Conservation (phyloP, 2,888 invertebrate genomes). For the Leucozona laternaria region DNA sequence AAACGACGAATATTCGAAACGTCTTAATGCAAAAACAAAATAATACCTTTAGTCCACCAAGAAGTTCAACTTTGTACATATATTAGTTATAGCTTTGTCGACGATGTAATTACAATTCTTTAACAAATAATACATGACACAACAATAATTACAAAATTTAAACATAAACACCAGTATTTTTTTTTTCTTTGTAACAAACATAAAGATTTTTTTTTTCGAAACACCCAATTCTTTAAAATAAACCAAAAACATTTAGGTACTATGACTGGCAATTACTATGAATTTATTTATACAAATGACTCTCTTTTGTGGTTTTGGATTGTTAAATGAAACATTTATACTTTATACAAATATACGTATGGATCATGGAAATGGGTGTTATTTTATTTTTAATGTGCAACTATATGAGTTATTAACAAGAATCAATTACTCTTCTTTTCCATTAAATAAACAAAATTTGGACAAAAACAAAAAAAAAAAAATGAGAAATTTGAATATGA, state of each 20-base stretch:
- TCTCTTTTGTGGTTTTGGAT: neutral
- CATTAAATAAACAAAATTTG: conserved; percentile 30
- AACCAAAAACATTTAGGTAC: neutral
- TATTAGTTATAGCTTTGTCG: neutral
- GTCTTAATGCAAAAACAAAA: no score
- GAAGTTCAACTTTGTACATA: neutral
- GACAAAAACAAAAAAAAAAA: conserved; percentile 27
- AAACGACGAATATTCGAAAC: no score
- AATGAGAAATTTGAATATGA: neutral
- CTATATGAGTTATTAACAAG: conserved; percentile 64
- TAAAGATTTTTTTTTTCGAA: neutral
- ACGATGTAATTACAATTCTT: neutral
- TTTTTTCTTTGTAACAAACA: neutral
- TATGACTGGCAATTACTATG: neutral
- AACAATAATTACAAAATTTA: conserved; percentile 1
- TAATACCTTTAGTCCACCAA: neutral
- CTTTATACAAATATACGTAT: conserved; percentile 17
- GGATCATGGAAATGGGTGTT: conserved; percentile 51
- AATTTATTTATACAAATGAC: conserved; percentile 15
- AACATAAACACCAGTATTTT: neutral
- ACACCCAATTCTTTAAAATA: conserved; percentile 3
- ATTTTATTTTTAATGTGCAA: conserved; percentile 53
- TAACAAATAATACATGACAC: neutral
- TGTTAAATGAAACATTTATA: conserved; percentile 29
- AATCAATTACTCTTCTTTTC: conserved; percentile 61